Base-by-base conservation (phyloP, 2,113 vertebrate genomes). In the Festucalex cinctus region DNA sequence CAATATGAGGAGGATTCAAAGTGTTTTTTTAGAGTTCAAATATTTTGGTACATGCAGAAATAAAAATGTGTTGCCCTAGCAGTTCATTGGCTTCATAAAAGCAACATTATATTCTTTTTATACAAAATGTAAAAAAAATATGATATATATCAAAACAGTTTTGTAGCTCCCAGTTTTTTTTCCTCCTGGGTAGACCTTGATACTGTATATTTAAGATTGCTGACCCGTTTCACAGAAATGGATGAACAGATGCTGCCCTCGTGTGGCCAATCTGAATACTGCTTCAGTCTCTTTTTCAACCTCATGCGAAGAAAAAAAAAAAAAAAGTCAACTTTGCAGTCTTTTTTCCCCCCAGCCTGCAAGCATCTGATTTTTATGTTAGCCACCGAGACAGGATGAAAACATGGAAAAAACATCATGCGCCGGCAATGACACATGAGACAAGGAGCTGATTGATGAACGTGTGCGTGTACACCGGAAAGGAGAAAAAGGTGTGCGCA, bases 191-290 rank as follows among this genome's bases (percentile, higher is more conserved):
- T 32, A 32, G 28, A 32, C 28, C 39, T 13, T 41, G 9, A 9
- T 12, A 10, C 37, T 9, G 37, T 39, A 19, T 5, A 19, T 5
- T 19, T 46, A 1, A 44, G 16, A 4, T 44, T 44, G 43, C 16
- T 17, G 14, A 44, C 14, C 3, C 3, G 57, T 26, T 13, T 67
- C 17, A 70, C 61, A 8, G 26, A 1, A 48, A 5, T 70, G 28
- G 41, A 36, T 70, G 70, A 76, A 58, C 49, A n/a, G 63, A 85
- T 83, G 79, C 85, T 84, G 84, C 88, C 88, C 85, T 78, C 86
- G 3, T 80, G 88, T 90, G 89, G 89, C 68, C 62, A 63, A 0
- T 8, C 0, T 41, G 54, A 58, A 79, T n/a, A 73, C 17, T 68
- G 58, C 57, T 8, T 5, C n/a, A 14, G 14, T 32, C 5, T 6